Evolutionary conservation across 2,113 vertebrate genomes (phyloP), one percentile per base, ranked within the genome.

Genomic region (Pleuronectes platessa): DNA sequence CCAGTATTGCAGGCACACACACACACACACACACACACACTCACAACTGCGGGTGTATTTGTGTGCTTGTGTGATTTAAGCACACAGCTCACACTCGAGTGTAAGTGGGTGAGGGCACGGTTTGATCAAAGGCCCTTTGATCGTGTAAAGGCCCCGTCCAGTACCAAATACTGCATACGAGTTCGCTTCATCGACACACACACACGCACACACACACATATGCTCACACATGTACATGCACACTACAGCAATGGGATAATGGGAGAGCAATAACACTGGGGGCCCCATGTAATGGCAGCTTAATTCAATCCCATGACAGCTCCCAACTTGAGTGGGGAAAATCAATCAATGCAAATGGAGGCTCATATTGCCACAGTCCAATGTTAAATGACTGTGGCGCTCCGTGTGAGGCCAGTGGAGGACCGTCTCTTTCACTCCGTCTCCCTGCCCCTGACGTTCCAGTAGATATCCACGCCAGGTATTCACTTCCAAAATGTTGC

Each of bases 111-210:
- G 85, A 68, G 78, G 79, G 66, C 81, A 87, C 74, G 63, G 81
- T 78, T 85, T 89, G 86, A 92, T 93, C 89, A 93, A 92, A 90
- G 88, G 37, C 73, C 58, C 86, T 91, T 88, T 92, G 87, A 89
- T 89, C 64, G 5, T 76, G 67, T 53, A 51, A 59, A 68, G 74
- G 79, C 85, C 71, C 27, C 24, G 82, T 87, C 78, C 78, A 82
- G 66, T 59, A 77, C 68, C 58, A 71, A 84, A 73, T 71, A 69
- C 65, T 77, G 70, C 72, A 70, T 54, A 60, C 58, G 35, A 51
- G 59, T 62, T 81, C 68, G 45, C 58, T 68, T 79, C 49, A 49
- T 67, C 66, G 56, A 42, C 31, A 55, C 62, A 75, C 54, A 10
- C 54, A 49, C 54, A 21, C 53, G 56, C 61, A 61, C 12, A 7